Conservation (phyloP, 2,888 invertebrate species). For the Scelioninae gen. 1 region DNA sequence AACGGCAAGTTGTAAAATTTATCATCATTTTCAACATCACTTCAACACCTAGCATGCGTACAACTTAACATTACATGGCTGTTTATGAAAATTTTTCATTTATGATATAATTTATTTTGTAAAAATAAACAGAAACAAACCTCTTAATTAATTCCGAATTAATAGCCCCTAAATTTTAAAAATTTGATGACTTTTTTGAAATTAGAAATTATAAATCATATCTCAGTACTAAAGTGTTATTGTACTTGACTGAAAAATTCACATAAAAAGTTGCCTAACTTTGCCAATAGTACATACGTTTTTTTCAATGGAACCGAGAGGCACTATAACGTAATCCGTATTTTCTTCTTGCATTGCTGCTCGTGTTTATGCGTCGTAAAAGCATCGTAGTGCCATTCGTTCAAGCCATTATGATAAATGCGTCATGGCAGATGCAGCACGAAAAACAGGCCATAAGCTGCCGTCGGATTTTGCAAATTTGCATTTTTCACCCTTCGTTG, state of each 20-base stretch:
- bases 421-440: slow-evolving; percentile 55
- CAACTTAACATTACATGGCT: slow-evolving; percentile 12
- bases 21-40: slow-evolving; percentile 34
- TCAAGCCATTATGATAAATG: slow-evolving; percentile 68
- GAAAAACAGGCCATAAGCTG: slow-evolving; percentile 65
- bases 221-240: slow-evolving; percentile 4
- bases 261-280: slow-evolving; percentile 7
- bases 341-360: slow-evolving; percentile 58
- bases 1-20: slow-evolving; percentile 33
- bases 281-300: slow-evolving; percentile 34
- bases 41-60: slow-evolving; percentile 5
- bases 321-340: slow-evolving; percentile 56
- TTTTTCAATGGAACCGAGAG: slow-evolving; percentile 33
- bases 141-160: too few species aligned
- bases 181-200: too few species aligned
- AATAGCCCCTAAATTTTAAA: too few species aligned
- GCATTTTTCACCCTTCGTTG: slow-evolving; percentile 68
- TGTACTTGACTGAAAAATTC: slow-evolving; percentile 7
- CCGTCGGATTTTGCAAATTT: slow-evolving; percentile 71
- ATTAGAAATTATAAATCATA: too few species aligned
- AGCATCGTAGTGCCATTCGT: slow-evolving; percentile 63
- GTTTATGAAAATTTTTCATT: slow-evolving; percentile 18
- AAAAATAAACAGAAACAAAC: not conserved
- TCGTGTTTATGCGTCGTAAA: slow-evolving; percentile 58
- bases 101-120: not conserved